Base-by-base conservation (phyloP, 2,888 invertebrate species). In the Muschampia plurimacula region DNA sequence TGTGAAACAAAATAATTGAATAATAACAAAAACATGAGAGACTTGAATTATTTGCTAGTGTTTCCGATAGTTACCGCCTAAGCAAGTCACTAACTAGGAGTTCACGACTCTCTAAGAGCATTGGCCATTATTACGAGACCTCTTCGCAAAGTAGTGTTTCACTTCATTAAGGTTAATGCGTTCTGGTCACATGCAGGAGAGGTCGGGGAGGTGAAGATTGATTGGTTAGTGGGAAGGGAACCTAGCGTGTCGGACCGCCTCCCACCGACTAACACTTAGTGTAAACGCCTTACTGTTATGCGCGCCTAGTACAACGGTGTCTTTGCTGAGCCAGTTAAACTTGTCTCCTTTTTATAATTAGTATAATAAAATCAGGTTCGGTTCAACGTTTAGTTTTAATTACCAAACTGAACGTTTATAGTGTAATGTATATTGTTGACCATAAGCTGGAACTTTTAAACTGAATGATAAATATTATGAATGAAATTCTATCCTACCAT, bases 281-380 rank as follows among this genome's bases (percentile, higher is more conserved):
- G 89, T 87, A 83, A 89, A 90, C 92, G 92, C 92, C 92, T 93
- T 80, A 86, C 84, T 86, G 86, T 88, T 87, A 90, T 93, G 90
- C 83, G 83, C 86, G 85, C 93, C 93, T 92, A 84, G 93, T 93
- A 90, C 84, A 83, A 75, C 77, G 82, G 83, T 86, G 83, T 84
- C 84, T 86, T 83, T 85, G 83, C 82, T 82, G 82, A 86, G 83
- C 86, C 84, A 70, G 64, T 65, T 70, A 32, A 32, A 55, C 55
- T 64, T 36, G 64, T 55, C 22, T 28, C 52, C n/a, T 46, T 52
- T 22, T n/a, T n/a, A n/a, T n/a, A n/a, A n/a, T 32, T 32, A 32
- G 32, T 32, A 4, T 32, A 32, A 4, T 32, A 4, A 32, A 32
- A 32, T 32, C 32, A 32, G 32, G 32, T 1, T 32, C 32, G 32